A percentile compares a stretch with the other conserved stretches of the same genome.
Evolutionary conservation across 2,113 vertebrate species (phyloP).

Genomic region (Blennius ocellaris): DNA sequence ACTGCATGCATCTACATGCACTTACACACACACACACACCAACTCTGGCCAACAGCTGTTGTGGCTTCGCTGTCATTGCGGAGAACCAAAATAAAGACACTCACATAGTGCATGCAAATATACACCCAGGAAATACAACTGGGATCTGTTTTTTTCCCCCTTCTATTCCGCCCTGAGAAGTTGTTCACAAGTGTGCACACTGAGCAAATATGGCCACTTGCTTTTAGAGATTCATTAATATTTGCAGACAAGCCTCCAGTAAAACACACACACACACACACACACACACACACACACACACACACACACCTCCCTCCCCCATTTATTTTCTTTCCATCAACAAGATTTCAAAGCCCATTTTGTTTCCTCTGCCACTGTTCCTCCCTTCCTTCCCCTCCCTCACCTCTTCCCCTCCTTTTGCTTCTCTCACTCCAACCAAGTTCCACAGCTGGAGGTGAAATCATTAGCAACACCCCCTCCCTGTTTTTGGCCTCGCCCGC

Average conservation of each 20-base stretch:
- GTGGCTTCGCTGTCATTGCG: conserved; percentile 61
- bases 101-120: conserved; percentile 13
- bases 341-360: conserved; percentile 76
- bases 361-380: conserved; percentile 73
- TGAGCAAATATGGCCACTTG: conserved; percentile 61
- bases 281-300: conserved; percentile 50
- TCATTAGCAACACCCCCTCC: conserved; percentile 77
- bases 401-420: conserved; percentile 35
- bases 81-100: conserved; percentile 63
- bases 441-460: conserved; percentile 81
- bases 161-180: conserved; percentile 6
- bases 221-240: conserved; percentile 66
- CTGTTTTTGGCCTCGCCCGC: conserved; percentile 59
- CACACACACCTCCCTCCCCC: conserved; percentile 60
- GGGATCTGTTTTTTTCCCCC: conserved; percentile 2
- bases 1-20: conserved; percentile 26
- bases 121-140: conserved; percentile 20
- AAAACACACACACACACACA: too few species aligned
- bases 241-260: conserved; percentile 65
- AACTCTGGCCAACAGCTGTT: conserved; percentile 69
- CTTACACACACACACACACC: conserved; percentile 16
- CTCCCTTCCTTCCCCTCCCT: conserved; percentile 63
- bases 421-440: conserved; percentile 65
- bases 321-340: conserved; percentile 72
- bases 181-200: conserved; percentile 28